These are phyloP conservation scores for Thripadectes ignobilis DNA, from an alignment of 2,797 vertebrate species.

Conservation along the genomic window DNA sequence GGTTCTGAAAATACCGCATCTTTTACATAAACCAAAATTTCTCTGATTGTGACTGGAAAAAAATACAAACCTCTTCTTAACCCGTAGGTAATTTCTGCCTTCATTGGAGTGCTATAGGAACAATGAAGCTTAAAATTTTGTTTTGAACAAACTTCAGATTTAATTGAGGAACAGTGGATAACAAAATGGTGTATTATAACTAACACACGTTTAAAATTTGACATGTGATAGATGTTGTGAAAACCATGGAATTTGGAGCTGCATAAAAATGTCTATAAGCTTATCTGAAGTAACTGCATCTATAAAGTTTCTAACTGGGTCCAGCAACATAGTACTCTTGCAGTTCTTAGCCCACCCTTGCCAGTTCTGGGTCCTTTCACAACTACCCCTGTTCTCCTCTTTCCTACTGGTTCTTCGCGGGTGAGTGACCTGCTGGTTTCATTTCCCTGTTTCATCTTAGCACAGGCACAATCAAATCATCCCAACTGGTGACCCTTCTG, in stretches of 20 bases:
- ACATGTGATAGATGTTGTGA: background rate
- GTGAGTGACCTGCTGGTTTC: background rate
- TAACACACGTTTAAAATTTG: background rate
- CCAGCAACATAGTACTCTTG: background rate
- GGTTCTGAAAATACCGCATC: background rate
- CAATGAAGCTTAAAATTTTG: background rate
- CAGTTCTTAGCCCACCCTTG: background rate
- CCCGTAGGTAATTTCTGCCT: background rate
- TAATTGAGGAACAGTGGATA: background rate
- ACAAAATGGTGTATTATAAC: background rate
- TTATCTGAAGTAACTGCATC: background rate
- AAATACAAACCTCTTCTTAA: background rate
- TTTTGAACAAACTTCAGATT: background rate
- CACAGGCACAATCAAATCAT: background rate
- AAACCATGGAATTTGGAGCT: background rate
- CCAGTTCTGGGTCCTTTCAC: background rate
- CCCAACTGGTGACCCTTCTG: background rate
- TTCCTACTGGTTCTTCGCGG: background rate
- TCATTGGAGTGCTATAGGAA: background rate
- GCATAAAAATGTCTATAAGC: background rate
- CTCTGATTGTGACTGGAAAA: background rate
- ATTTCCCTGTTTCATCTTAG: background rate
- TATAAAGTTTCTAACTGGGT: background rate
- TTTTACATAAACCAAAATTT: background rate
- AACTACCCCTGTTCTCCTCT: background rate